phyloP scores from a whole-genome alignment of 2,113 vertebrate species.

The Nothoprocta pentlandii region DNA sequence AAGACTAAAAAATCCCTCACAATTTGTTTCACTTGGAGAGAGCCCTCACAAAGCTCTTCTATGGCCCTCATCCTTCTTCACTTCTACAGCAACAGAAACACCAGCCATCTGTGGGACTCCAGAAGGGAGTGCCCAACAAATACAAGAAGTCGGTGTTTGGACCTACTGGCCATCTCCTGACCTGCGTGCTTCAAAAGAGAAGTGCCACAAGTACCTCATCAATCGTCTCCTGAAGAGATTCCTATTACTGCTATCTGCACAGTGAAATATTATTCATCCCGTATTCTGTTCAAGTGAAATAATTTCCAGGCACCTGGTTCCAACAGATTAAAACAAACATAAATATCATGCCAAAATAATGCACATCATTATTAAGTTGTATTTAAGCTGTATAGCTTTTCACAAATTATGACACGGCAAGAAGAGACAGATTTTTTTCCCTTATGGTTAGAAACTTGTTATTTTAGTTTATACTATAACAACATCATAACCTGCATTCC shows the following conservation, averaged over 20 bases:
- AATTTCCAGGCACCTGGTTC: constrained; percentile 33
- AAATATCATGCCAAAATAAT: not conserved
- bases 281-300: constrained; percentile 11
- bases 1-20: not conserved
- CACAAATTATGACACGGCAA: not conserved
- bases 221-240: constrained; percentile 33
- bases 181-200: not conserved
- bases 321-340: not conserved
- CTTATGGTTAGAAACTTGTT: not conserved
- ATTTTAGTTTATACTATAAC: not conserved
- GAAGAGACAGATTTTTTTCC: not conserved
- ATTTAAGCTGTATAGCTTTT: not conserved
- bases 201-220: not conserved
- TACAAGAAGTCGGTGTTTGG: constrained; percentile 38
- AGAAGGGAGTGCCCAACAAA: not conserved
- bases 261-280: constrained; percentile 36
- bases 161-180: not conserved
- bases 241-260: constrained; percentile 34
- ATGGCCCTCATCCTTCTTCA: not conserved
- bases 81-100: not conserved
- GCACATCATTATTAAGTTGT: not conserved
- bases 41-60: not conserved
- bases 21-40: not conserved
- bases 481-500: not conserved
- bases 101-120: not conserved